Base-by-base conservation (phyloP, 1,140 invertebrate species). In the Euschistus heros region DNA sequence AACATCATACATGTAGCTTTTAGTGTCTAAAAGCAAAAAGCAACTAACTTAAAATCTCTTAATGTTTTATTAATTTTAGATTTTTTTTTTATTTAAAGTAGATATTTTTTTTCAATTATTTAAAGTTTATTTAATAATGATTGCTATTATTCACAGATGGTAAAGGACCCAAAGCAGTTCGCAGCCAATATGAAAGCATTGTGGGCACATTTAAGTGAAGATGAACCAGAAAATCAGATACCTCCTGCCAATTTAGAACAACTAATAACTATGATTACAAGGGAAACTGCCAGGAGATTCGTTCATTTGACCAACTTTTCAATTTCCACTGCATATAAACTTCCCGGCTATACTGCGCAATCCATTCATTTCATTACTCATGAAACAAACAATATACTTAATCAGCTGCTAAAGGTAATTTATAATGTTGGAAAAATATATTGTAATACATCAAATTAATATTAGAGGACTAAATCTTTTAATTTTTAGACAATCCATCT, bases 171-270 rank as follows among this genome's bases (percentile, higher is more conserved):
- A 0, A 87, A 82, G 68, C 73, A 84, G 42, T 87, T 88, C n/a
- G 78, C 82, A 71, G 76, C 84, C 70, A 88, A 88, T 72, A 84
- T 84, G 2, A 84, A 82, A 67, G 83, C 84, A 67, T 71, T 89
- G 8, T 90, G 87, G 84, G 72, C 72, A 0, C 78, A 80, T 13
- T 74, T 91, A 33, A 89, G 86, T 69, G 75, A 83, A 66, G 82
- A 87, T 20, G 88, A 91, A 71, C 88, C 88, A 0, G 88, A 89
- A 74, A 91, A 91, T 75, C 88, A 91, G 75, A 84, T 86, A 0
- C 80, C 86, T 57, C 88, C 88, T 0, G 77, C 80, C 57, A 89
- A 85, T 1, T 71, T 90, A 8, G 88, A 91, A 71, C 84, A 90
- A 72, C 73, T 90, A 37, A 76, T 89, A 44, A 85, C 88, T 10